Evolutionary conservation across 2,888 invertebrate genomes (phyloP), one percentile per base, ranked within the genome.

Genomic region (Eupithecia centaureata): DNA sequence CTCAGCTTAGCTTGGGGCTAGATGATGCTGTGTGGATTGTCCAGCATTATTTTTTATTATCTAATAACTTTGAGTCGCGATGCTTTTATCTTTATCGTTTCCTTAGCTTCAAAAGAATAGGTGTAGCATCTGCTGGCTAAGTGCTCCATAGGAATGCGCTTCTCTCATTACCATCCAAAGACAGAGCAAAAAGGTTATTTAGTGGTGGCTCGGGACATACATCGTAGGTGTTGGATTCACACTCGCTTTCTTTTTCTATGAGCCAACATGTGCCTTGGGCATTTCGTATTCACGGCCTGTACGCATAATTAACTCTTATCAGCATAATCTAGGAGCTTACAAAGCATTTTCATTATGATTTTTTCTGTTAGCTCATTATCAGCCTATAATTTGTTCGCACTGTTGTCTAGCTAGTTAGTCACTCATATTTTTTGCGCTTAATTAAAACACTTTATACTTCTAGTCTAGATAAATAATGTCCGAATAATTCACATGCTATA

Each of bases 251-350:
- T 65, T 69, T 65, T 66, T 66, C 56, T 60, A 63, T 60, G 51
- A 63, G 33, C 33, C 56, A 60, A 56, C 62, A 38, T 60, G 65
- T 52, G 62, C 62, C 68, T 60, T 30, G 59, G 47, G 59, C 63
- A 63, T 61, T 69, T 66, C 28, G 58, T 60, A 61, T 65, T 65
- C 35, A 59, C 12, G 25, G 13, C 25, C 52, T 61, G 51, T 33
- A 61, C 63, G 63, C 57, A 70, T 63, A 66, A 70, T 70, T 67
- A 66, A 63, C 56, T 63, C 61, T 47, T 66, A 66, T 70, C 63
- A 35, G 65, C 66, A 68, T 68, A 62, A 70, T 75, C 67, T 70
- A 58, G 52, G 47, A 65, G 32, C 64, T 42, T 54, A 65, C 27
- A 56, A 47, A 51, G 59, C 60, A 59, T 59, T 38, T 47, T 32